Evolutionary conservation across 2,888 invertebrate species (phyloP).

Genomic region (Pinctada fucata): DNA sequence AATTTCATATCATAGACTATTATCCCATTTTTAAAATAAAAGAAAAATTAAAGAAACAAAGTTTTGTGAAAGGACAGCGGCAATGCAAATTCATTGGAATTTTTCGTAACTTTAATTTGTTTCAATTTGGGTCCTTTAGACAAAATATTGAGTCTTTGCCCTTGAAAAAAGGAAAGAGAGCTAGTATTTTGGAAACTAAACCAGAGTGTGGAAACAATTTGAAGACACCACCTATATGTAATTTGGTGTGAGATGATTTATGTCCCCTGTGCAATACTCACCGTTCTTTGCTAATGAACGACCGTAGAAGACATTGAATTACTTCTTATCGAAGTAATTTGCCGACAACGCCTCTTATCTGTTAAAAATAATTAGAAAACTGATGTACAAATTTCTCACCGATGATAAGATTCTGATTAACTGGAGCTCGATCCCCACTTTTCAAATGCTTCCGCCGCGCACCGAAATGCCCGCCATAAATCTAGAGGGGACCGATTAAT

Average conservation of each 20-base stretch:
- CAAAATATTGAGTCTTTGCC: no score
- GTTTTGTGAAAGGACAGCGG: no score
- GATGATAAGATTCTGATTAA: background rate
- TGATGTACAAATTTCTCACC: conserved; percentile 5
- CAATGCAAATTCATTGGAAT: no score
- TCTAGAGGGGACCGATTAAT: background rate
- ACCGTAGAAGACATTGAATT: background rate
- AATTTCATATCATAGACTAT: no score
- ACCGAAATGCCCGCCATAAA: background rate
- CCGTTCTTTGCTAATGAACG: background rate
- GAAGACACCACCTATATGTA: background rate
- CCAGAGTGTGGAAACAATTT: background rate
- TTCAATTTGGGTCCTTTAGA: no score
- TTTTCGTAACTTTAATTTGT: no score
- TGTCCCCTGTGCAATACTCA: background rate
- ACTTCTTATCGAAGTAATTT: conserved; percentile 3
- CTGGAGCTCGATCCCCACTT: background rate
- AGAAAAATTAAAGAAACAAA: no score
- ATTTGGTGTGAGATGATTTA: background rate
- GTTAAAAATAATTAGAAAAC: conserved; percentile 11
- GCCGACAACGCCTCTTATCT: conserved; percentile 3
- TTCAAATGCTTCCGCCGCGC: background rate
- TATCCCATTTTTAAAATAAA: no score
- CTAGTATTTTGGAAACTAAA: no score
- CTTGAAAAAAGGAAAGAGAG: no score